A percentile compares a stretch with the other conserved stretches of the same genome.
phyloP scores from a whole-genome alignment of 1,140 invertebrate species.

The Macrobrachium rosenbergii region DNA sequence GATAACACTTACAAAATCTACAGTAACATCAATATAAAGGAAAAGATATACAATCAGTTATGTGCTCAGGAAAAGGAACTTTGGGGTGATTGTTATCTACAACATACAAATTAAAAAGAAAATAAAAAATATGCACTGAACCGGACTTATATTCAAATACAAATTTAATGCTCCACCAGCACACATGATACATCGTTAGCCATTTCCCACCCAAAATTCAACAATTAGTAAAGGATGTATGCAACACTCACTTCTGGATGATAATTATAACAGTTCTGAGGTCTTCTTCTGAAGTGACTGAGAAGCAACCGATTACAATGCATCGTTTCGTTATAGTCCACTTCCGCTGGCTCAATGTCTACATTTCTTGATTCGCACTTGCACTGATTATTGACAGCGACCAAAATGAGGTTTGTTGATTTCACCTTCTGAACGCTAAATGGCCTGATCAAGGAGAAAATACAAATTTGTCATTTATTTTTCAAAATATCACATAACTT shows the following conservation, averaged over 20 bases:
- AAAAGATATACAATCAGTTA: neutral
- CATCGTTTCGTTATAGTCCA: constrained; percentile 47
- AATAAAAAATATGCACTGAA: constrained; percentile 4
- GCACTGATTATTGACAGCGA: constrained; percentile 90
- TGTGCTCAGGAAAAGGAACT: neutral
- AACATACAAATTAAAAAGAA: constrained; percentile 19
- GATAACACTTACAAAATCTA: constrained; percentile 23
- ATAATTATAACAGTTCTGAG: constrained; percentile 57
- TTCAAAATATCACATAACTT: neutral
- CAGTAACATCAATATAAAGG: constrained; percentile 15
- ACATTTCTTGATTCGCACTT: constrained; percentile 75
- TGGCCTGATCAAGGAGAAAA: constrained; percentile 75
- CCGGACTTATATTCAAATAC: neutral
- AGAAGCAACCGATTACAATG: constrained; percentile 56
- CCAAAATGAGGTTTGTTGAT: constrained; percentile 89
- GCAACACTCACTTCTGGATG: constrained; percentile 63
- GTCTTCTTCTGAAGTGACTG: constrained; percentile 60
- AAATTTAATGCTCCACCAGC: neutral
- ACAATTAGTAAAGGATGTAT: too few species aligned
- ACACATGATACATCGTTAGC: constrained; percentile 12
- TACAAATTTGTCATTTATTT: neutral
- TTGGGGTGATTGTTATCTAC: neutral
- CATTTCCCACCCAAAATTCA: too few species aligned
- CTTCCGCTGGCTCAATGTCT: constrained; percentile 60
- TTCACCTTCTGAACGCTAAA: constrained; percentile 94